Evolutionary conservation across 2,888 invertebrate genomes (phyloP).

Genomic region (Epistrophella euchroma): DNA sequence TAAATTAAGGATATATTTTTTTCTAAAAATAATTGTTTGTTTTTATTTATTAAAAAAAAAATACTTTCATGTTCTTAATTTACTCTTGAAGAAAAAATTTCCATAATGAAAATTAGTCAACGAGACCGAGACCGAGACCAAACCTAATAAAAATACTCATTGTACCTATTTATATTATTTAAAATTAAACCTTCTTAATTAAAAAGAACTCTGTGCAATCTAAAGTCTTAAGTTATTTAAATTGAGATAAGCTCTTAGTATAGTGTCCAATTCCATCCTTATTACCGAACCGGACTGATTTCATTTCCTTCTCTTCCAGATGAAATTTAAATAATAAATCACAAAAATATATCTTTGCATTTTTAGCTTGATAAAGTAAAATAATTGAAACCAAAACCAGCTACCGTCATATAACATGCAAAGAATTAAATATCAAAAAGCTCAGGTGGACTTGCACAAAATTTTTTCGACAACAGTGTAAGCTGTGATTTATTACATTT

Average conservation of each 20-base stretch:
- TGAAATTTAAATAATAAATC: constrained; percentile 29
- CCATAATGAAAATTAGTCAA: too few species aligned
- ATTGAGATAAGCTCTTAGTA: background rate
- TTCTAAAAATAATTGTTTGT: too few species aligned
- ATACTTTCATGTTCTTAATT: too few species aligned
- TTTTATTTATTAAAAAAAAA: too few species aligned
- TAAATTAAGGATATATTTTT: too few species aligned
- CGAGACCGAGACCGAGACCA: too few species aligned
- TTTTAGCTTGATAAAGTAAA: background rate
- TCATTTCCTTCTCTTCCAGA: background rate
- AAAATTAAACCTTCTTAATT: background rate
- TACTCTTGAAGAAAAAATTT: too few species aligned
- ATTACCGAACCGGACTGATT: background rate
- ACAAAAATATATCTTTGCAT: background rate
- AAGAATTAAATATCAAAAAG: background rate
- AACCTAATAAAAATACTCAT: background rate
- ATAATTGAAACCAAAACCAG: background rate
- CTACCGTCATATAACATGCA: background rate
- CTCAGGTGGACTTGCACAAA: background rate
- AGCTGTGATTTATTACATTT: background rate
- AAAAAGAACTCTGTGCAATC: background rate
- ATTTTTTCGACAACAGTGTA: background rate
- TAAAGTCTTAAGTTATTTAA: background rate
- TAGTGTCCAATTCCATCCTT: background rate
- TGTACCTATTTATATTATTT: background rate